Evolutionary conservation across 2,888 invertebrate genomes (phyloP), one percentile per base, ranked within the genome.

Genomic region (Rhagium mordax): DNA sequence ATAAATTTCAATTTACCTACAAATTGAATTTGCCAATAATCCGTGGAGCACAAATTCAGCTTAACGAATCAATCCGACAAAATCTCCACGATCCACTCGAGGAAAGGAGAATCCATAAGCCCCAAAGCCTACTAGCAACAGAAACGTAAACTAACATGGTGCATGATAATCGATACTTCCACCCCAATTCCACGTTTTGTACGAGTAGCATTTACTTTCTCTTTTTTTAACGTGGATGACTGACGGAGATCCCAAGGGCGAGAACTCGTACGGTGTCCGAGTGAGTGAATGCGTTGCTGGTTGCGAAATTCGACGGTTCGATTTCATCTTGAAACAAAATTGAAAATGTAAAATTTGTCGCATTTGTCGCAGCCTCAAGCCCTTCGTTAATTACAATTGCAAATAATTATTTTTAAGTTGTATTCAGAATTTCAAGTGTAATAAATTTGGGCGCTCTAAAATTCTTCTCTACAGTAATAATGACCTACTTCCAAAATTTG

Each of bases 141-240:
- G 41, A 41, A 41, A 41, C 41, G 13, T 41, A 41, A 41, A 41
- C 41, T 41, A 41, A 77, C 74, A 74, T 80, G 78, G 73, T 80
- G 80, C 80, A 80, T 76, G 77, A 77, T 72, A 78, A 80, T 80
- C 80, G 74, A 80, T 80, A 80, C n/a, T 77, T 79, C 75, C 68
- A 75, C 74, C 73, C 78, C 71, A 70, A 77, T 75, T 74, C 74
- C 69, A 53, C 71, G 71, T 74, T 75, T 77, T 77, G 70, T 60
- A 74, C 72, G 74, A 72, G 59, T 72, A 71, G 66, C 74, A 65
- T 70, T 71, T 53, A 71, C 69, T 71, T 74, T 76, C 72, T 74
- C 70, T 76, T 72, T 72, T 72, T 72, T 70, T 70, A 49, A 59
- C 66, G 55, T 62, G 57, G 64, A 62, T 64, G 18, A 57, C 62